Percentiles rank a stretch among this genome's conserved stretches.
phyloP scores from a whole-genome alignment of 2,888 invertebrate genomes.

The Choreutis nemorana region DNA sequence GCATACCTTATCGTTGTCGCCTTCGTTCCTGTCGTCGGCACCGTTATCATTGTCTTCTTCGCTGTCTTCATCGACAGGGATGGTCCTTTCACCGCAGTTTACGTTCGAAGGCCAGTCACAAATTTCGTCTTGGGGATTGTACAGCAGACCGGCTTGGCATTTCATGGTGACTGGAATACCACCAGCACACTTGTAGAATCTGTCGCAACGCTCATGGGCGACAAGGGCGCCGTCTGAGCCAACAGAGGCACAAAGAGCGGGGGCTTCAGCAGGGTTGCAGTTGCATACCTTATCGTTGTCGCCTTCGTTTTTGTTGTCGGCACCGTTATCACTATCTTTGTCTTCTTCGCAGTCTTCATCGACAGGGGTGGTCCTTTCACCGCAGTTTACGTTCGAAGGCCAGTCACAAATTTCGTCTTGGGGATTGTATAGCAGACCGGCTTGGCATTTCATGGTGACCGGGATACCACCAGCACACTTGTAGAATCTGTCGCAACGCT shows the following conservation, averaged over 20 bases:
- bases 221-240: constrained; percentile 21
- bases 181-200: constrained; percentile 23
- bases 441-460: constrained; percentile 14
- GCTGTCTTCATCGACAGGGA: constrained; percentile 10
- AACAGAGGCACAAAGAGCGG: constrained; percentile 18
- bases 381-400: constrained; percentile 22
- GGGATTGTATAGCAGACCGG: constrained; percentile 19
- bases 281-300: constrained; percentile 10
- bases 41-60: constrained; percentile 8
- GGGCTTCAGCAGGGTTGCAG: constrained; percentile 21
- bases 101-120: constrained; percentile 28
- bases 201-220: constrained; percentile 25
- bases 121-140: constrained; percentile 16
- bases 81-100: constrained; percentile 20
- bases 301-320: constrained; percentile 10
- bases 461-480: constrained; percentile 18
- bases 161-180: constrained; percentile 17
- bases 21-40: constrained; percentile 5
- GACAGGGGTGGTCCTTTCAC: constrained; percentile 11
- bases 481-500: constrained; percentile 25
- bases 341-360: constrained; percentile 6
- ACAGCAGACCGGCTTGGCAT: constrained; percentile 20
- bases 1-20: constrained; percentile 12
- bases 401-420: constrained; percentile 19
- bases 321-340: constrained; percentile 1